Evolutionary conservation across 2,797 vertebrate species (phyloP).

Genomic region (Spinus olivaceus): DNA sequence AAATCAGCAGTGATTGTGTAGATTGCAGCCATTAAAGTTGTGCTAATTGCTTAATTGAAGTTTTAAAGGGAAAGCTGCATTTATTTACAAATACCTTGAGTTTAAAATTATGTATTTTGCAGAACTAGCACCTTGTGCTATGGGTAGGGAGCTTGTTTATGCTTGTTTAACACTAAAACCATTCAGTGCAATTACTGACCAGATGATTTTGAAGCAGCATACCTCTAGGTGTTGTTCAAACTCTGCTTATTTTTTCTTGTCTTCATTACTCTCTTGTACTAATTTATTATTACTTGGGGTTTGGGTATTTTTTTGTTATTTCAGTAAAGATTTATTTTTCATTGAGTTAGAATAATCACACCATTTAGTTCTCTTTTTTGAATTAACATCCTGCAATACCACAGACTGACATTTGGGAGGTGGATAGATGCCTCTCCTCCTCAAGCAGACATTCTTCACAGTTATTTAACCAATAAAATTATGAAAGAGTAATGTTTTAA

Average conservation of each 20-base stretch:
- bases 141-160: neutral
- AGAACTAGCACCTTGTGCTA: neutral
- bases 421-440: neutral
- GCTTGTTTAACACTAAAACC: neutral
- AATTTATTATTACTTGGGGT: neutral
- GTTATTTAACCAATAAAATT: conserved; percentile 28
- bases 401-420: neutral
- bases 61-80: neutral
- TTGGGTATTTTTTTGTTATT: neutral
- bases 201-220: neutral
- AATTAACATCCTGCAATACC: neutral
- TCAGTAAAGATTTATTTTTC: neutral
- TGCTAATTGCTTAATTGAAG: neutral
- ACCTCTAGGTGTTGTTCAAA: neutral
- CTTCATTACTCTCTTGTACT: neutral
- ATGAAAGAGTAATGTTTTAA: neutral
- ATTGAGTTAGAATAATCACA: neutral
- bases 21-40: neutral
- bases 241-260: neutral
- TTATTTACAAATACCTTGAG: neutral
- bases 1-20: neutral
- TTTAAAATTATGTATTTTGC: neutral
- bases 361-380: neutral
- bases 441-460: neutral
- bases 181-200: neutral